phyloP scores from a whole-genome alignment of 2,113 vertebrate genomes.

The Tor tambroides region DNA sequence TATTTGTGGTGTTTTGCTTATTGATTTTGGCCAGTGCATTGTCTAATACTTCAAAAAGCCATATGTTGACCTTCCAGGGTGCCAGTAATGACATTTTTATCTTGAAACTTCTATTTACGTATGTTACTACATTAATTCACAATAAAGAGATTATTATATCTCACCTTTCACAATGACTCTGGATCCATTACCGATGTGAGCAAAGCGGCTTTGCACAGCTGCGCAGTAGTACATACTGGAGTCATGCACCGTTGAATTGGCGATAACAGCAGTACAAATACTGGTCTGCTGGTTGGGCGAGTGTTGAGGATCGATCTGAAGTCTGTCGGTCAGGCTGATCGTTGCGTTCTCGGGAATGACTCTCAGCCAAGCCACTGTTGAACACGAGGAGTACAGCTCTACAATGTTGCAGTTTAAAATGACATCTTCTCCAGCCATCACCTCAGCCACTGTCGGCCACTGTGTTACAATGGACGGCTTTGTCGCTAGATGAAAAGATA shows the following conservation, averaged over 20 bases:
- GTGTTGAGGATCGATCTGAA: neutral
- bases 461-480: constrained; percentile 30
- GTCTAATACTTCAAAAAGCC: neutral
- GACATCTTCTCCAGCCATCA: constrained; percentile 7
- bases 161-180: constrained; percentile 38
- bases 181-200: constrained; percentile 46
- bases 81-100: neutral
- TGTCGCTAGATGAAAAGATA: neutral
- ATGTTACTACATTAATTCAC: neutral
- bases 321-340: constrained; percentile 11
- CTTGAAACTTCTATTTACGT: neutral
- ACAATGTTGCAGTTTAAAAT: constrained; percentile 26
- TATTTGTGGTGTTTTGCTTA: neutral
- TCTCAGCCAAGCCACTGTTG: constrained; percentile 28
- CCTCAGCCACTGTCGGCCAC: constrained; percentile 25
- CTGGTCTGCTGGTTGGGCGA: neutral
- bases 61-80: neutral
- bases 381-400: constrained; percentile 32
- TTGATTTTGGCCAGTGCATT: neutral
- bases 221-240: constrained; percentile 42
- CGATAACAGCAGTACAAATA: constrained; percentile 16
- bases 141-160: neutral
- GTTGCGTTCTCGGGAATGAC: neutral
- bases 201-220: constrained; percentile 14
- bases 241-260: constrained; percentile 18